Evolutionary conservation across 2,797 vertebrate genomes (phyloP).

Genomic region (Muscicapa striata): DNA sequence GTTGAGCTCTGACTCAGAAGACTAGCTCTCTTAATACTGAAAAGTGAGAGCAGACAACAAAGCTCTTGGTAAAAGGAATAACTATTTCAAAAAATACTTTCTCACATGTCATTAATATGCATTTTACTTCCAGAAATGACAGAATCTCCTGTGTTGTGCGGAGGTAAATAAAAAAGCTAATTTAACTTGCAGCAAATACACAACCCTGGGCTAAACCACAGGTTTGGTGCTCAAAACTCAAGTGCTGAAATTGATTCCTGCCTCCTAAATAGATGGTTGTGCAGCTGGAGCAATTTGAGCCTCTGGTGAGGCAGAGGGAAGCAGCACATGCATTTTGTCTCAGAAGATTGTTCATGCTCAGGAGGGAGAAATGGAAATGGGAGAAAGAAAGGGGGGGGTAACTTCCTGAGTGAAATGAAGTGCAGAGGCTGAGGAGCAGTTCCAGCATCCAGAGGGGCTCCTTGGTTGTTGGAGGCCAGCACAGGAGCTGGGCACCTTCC

Average conservation of each 20-base stretch:
- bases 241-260: neutral
- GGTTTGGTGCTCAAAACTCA: neutral
- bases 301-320: neutral
- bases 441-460: neutral
- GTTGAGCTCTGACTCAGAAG: neutral
- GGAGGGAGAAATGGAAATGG: neutral
- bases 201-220: neutral
- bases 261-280: neutral
- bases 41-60: neutral
- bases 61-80: neutral
- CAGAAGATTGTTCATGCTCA: neutral
- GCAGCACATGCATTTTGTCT: neutral
- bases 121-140: slow-evolving; percentile 8
- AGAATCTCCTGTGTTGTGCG: neutral
- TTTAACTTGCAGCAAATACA: neutral
- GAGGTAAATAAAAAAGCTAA: neutral
- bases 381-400: neutral
- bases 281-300: neutral
- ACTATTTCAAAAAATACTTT: neutral
- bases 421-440: neutral
- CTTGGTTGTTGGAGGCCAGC: neutral
- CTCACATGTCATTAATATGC: neutral
- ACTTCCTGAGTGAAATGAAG: neutral
- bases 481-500: neutral
- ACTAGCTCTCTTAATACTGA: neutral